Percentiles rank a stretch among this genome's conserved stretches.
Conservation (phyloP, 2,888 invertebrate genomes). For the Leptothorax acervorum region DNA sequence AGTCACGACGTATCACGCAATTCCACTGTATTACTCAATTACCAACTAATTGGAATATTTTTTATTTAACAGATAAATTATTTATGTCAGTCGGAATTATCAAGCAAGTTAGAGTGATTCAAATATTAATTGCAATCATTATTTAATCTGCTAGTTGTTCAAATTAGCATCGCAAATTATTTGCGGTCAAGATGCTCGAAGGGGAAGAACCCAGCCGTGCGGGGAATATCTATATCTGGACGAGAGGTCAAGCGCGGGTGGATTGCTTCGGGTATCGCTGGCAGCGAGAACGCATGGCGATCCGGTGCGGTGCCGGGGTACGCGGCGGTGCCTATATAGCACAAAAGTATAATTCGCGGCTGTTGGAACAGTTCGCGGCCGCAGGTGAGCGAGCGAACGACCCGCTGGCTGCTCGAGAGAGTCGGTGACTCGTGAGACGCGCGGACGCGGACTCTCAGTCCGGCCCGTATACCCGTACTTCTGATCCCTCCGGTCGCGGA, state of each 20-base stretch:
- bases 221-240: background rate
- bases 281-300: constrained; percentile 75
- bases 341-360: constrained; percentile 70
- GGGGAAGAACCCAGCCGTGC: background rate
- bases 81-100: background rate
- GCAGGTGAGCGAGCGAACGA: constrained; percentile 66
- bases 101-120: background rate
- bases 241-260: background rate
- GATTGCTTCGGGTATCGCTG: background rate
- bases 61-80: background rate
- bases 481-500: background rate
- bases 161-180: background rate
- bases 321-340: constrained; percentile 42
- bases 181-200: background rate
- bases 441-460: constrained; percentile 51
- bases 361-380: constrained; percentile 53
- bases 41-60: background rate
- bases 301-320: constrained; percentile 58
- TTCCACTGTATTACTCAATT: background rate
- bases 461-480: background rate
- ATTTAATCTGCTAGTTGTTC: background rate
- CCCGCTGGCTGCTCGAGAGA: constrained; percentile 59
- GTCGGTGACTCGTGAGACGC: constrained; percentile 67
- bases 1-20: background rate
- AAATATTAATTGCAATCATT: background rate